A percentile compares a stretch with the other conserved stretches of the same genome.
Conservation (phyloP, 2,797 vertebrate species). For the Mormyrops attenuatus region DNA sequence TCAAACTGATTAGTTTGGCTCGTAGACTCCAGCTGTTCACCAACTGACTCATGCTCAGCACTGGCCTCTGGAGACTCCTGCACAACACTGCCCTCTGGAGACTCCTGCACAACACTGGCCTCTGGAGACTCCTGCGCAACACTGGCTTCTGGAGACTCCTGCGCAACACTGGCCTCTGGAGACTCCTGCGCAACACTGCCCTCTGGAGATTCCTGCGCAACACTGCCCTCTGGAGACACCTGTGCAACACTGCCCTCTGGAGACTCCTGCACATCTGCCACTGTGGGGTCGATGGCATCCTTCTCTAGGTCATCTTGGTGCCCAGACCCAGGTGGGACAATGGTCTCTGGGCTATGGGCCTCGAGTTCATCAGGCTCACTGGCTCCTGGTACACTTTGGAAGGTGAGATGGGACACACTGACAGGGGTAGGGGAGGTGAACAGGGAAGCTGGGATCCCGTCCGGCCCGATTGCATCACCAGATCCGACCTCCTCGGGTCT, state of each 20-base stretch:
- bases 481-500: constrained; percentile 32
- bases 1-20: constrained; percentile 26
- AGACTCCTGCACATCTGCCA: constrained; percentile 27
- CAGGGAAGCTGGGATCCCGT: constrained; percentile 27
- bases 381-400: constrained; percentile 28
- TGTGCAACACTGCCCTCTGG: constrained; percentile 26
- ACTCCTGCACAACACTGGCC: no score
- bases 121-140: no score
- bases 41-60: constrained; percentile 49
- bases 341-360: constrained; percentile 34
- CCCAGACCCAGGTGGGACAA: constrained; percentile 26
- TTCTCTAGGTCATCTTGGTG: constrained; percentile 36
- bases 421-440: constrained; percentile 31
- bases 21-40: neutral
- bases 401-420: constrained; percentile 15
- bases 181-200: no score
- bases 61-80: constrained; percentile 37
- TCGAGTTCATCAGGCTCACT: constrained; percentile 34
- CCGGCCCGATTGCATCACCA: constrained; percentile 21
- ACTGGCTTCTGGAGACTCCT: no score
- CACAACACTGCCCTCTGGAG: no score
- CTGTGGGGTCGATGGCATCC: constrained; percentile 24
- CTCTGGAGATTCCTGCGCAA: no score
- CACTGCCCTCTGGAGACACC: no score
- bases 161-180: no score